Evolutionary conservation across 2,113 vertebrate genomes (phyloP).

Genomic region (Ctenodactylus gundi): DNA sequence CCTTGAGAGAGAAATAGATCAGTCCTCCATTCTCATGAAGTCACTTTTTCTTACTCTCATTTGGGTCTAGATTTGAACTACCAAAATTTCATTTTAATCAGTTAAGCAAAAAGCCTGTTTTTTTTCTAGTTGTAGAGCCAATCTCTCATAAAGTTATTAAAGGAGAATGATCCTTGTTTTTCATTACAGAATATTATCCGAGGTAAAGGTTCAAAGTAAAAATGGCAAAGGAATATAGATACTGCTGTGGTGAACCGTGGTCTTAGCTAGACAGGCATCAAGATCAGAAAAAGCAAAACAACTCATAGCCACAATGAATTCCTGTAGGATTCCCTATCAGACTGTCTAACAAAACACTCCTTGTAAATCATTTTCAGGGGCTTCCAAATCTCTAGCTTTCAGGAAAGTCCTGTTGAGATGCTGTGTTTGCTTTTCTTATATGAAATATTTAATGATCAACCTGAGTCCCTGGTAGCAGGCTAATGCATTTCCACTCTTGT

Average conservation of each 20-base stretch:
- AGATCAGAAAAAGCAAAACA: background rate
- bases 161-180: background rate
- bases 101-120: background rate
- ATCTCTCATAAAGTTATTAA: background rate
- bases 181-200: background rate
- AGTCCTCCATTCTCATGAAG: background rate
- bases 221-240: background rate
- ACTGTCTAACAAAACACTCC: background rate
- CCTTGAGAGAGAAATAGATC: background rate
- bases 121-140: background rate
- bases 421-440: constrained; percentile 58
- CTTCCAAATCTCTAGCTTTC: constrained; percentile 19
- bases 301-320: background rate
- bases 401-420: constrained; percentile 25
- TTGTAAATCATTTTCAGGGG: constrained; percentile 33
- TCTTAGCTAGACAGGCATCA: background rate
- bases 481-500: constrained; percentile 21
- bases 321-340: background rate
- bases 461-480: constrained; percentile 24
- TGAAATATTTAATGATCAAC: constrained; percentile 72
- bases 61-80: background rate
- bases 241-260: background rate
- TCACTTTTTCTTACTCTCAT: background rate
- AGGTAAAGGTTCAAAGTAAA: background rate
- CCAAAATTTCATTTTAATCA: background rate